Conservation (phyloP, 2,797 vertebrate genomes). For the Masticophis lateralis region DNA sequence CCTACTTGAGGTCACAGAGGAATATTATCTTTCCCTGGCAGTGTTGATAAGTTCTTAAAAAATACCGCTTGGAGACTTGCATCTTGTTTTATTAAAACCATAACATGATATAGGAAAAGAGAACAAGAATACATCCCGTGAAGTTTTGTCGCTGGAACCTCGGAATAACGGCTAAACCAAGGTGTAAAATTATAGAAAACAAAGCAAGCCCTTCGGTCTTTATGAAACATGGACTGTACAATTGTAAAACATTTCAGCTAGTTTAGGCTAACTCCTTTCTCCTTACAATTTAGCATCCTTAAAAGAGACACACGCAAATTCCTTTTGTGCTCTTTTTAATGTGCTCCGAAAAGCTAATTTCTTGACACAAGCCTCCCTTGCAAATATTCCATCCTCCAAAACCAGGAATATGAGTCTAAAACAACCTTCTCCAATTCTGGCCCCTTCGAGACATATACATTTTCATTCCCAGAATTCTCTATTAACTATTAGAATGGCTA, state of each 20-base stretch:
- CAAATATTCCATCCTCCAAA: neutral
- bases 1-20: neutral
- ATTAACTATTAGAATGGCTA: neutral
- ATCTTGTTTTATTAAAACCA: constrained; percentile 17
- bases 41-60: neutral
- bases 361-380: neutral
- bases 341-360: neutral
- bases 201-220: constrained; percentile 1
- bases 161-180: neutral
- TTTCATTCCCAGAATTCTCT: neutral
- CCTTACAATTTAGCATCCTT: neutral
- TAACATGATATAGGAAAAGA: neutral
- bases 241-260: neutral
- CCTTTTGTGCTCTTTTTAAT: neutral
- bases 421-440: neutral
- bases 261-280: neutral
- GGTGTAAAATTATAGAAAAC: neutral
- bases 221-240: neutral
- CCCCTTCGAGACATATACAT: neutral
- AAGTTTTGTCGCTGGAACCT: neutral
- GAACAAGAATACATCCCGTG: neutral
- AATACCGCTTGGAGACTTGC: neutral
- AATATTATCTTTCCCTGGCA: neutral
- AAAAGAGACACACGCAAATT: neutral
- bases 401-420: neutral